phyloP scores from a whole-genome alignment of 2,113 vertebrate species.

The Hyperopisus bebe region DNA sequence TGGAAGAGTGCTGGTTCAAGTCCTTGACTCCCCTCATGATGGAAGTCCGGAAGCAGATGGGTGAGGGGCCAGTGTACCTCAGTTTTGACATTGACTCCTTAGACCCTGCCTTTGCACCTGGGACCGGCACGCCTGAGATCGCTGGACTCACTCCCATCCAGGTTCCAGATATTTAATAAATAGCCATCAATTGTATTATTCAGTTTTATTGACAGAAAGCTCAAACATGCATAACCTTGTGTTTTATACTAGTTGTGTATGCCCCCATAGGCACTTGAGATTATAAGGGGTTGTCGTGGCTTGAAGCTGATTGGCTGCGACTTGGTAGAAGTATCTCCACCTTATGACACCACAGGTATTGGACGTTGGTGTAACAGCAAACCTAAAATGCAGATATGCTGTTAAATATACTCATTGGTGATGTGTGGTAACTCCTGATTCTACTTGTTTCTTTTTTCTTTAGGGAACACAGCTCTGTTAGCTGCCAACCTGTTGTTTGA shows the following conservation, averaged over 20 bases:
- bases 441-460: not conserved
- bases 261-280: constrained; percentile 76
- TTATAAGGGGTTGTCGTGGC: constrained; percentile 82
- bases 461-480: constrained; percentile 86
- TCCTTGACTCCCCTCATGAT: constrained; percentile 82
- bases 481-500: constrained; percentile 90
- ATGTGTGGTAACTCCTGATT: not conserved
- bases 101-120: constrained; percentile 83
- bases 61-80: constrained; percentile 70
- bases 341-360: constrained; percentile 81
- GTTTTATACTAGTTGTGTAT: not conserved
- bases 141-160: constrained; percentile 84
- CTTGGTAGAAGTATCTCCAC: constrained; percentile 83
- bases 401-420: not conserved
- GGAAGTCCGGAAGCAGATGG: constrained; percentile 79
- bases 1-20: constrained; percentile 81
- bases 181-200: not conserved
- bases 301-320: constrained; percentile 85
- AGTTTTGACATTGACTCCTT: constrained; percentile 88
- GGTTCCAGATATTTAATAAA: not conserved
- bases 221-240: not conserved
- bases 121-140: constrained; percentile 85
- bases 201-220: not conserved
- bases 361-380: not conserved
- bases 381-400: not conserved